phyloP scores from a whole-genome alignment of 2,113 vertebrate species.

The Macquaria australasica region DNA sequence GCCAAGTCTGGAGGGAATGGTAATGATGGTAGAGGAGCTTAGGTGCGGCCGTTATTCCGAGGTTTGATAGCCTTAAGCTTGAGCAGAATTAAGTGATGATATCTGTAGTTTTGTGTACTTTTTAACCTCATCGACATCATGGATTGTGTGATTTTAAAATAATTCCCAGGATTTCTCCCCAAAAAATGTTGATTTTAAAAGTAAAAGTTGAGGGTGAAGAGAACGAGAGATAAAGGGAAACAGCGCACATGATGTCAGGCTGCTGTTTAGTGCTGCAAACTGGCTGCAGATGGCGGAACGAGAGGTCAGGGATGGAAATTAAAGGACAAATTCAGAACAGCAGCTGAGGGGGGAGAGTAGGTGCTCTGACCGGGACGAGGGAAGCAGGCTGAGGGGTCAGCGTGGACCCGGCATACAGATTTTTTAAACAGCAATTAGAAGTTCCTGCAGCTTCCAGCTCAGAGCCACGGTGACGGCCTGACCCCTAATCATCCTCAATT shows the following conservation, averaged over 20 bases:
- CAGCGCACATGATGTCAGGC: slow-evolving; percentile 57
- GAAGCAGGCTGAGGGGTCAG: slow-evolving; percentile 56
- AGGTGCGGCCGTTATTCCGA: neutral
- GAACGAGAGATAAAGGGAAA: slow-evolving; percentile 45
- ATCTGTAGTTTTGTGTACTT: neutral
- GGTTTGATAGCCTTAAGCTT: neutral
- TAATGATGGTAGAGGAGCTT: slow-evolving; percentile 6
- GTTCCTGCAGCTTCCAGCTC: slow-evolving; percentile 48
- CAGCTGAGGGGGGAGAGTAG: slow-evolving; percentile 39
- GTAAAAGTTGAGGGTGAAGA: neutral
- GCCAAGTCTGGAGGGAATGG: slow-evolving; percentile 21
- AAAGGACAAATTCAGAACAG: slow-evolving; percentile 70
- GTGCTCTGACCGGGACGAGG: slow-evolving; percentile 4
- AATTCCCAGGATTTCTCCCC: neutral
- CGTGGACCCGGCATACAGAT: slow-evolving; percentile 39
- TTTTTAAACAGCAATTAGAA: slow-evolving; percentile 71
- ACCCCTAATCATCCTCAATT: slow-evolving; percentile 77
- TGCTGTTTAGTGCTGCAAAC: slow-evolving; percentile 58
- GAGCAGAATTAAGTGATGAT: neutral
- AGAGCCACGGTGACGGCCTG: slow-evolving; percentile 49
- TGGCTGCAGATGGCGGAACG: slow-evolving; percentile 67
- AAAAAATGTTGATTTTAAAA: neutral
- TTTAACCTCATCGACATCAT: neutral
- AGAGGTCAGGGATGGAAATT: slow-evolving; percentile 74
- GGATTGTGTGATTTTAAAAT: neutral